Base-by-base conservation (phyloP, 2,797 vertebrate species). In the Cossypha polioptera region DNA sequence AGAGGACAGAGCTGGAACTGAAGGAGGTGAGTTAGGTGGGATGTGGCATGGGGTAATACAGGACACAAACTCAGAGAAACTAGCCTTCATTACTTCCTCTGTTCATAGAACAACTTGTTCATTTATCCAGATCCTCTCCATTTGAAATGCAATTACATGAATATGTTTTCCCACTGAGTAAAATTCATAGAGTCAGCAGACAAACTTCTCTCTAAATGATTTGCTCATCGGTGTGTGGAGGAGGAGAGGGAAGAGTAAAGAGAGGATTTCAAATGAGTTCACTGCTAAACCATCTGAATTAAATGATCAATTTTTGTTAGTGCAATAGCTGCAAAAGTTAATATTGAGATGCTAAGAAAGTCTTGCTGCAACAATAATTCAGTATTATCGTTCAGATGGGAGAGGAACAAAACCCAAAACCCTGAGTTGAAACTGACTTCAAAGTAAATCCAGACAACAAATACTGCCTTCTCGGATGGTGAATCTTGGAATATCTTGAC, bases 141-240 rank as follows among this genome's bases (percentile, higher is more conserved):
- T 92, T 31, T 89, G 63, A 77, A 95, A 90, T 90, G 71, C 77
- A 88, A 79, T 87, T 88, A 73, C 42, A 54, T 65, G 40, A 90
- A 83, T 79, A 22, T 45, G 26, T 90, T 93, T 88, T 90, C 71
- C 55, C 65, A 71, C 63, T 63, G 83, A 68, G 36, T 84, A 79
- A 93, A 92, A 93, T 77, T 82, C 45, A 36, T 65, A 54, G 19
- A 88, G 81, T 77, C 79, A 88, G 83, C 65, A 86, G 77, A 61
- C 48, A 75, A 75, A 38, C 21, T 28, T 28, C n/a, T 67, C 50
- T 77, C 43, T 79, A 73, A 95, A 62, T 63, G 2, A 87, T 91
- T 76, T 85, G 61, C 75, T 96, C 22, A 47, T 89, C 81, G 66
- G 24, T 24, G 51, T 81, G 53, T 45, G 65, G 42, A 71, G 47